phyloP scores from a whole-genome alignment of 2,797 vertebrate genomes.

The Centropyge bicolor region DNA sequence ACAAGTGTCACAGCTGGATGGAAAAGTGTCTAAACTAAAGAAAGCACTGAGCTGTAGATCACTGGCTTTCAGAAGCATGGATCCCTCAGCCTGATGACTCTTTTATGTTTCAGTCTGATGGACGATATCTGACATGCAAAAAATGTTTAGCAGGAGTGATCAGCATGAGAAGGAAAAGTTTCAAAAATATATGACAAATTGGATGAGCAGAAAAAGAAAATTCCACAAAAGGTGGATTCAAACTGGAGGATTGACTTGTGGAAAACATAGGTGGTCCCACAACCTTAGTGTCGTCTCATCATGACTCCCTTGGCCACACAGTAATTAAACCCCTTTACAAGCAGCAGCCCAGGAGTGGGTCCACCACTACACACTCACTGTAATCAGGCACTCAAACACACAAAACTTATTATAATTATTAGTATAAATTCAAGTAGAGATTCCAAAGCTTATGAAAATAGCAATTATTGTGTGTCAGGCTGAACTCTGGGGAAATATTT shows the following conservation, averaged over 20 bases:
- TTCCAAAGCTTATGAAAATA: neutral
- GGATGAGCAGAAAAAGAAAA: neutral
- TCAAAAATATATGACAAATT: neutral
- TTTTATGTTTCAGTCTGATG: neutral
- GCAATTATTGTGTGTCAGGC: neutral
- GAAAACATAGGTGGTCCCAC: neutral
- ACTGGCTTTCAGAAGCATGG: neutral
- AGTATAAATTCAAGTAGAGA: neutral
- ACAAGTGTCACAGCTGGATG: neutral
- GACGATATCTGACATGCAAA: neutral
- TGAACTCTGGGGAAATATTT: neutral
- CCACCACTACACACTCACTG: neutral
- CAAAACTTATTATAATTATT: no score
- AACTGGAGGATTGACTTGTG: slow-evolving; percentile 2
- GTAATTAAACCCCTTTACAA: neutral
- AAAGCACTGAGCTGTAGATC: neutral
- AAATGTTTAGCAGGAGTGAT: neutral
- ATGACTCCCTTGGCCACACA: neutral
- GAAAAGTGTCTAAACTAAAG: neutral
- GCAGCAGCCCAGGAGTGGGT: neutral
- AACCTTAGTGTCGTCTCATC: neutral
- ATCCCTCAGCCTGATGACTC: neutral
- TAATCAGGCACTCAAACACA: neutral
- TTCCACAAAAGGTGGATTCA: neutral
- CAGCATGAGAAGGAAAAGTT: neutral